Conservation (phyloP, 37 sponge, comb jelly and placozoan genomes). For the Spongilla lacustris region DNA sequence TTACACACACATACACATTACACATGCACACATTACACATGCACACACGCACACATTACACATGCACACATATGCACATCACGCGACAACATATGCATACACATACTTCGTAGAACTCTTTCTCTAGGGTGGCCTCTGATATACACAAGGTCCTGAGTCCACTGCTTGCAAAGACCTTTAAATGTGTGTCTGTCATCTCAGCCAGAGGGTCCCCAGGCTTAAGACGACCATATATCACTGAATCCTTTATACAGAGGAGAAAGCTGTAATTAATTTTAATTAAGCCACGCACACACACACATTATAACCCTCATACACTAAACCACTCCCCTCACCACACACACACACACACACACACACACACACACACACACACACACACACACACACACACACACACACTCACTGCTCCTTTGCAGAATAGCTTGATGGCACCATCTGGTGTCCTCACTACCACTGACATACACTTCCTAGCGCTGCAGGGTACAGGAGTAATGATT, state of each 20-base stretch:
- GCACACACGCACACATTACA: not conserved
- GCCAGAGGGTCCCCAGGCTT: slow-evolving; percentile 7
- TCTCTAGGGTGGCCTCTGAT: slow-evolving; percentile 45
- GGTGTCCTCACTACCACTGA: slow-evolving; percentile 76
- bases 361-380: too few relatives aligned
- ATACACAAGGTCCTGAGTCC: slow-evolving; percentile 80
- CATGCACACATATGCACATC: not conserved
- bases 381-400: not conserved
- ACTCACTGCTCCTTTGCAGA: slow-evolving; percentile 88
- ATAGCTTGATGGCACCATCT: slow-evolving; percentile 67
- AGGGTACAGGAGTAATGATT: not conserved
- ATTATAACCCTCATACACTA: too few relatives aligned
- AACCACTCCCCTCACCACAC: too few relatives aligned
- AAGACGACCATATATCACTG: slow-evolving; percentile 64
- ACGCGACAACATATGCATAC: not conserved
- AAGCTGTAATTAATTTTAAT: too few relatives aligned
- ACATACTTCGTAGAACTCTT: slow-evolving; percentile 55
- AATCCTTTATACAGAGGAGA: too few relatives aligned
- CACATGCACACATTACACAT: too few relatives aligned
- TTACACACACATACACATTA: too few relatives aligned
- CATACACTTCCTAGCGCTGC: slow-evolving; percentile 83
- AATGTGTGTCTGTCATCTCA: slow-evolving; percentile 35
- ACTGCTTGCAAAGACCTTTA: slow-evolving; percentile 50
- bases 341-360: not conserved
- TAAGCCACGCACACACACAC: too few relatives aligned